Conservation (phyloP, 2,113 vertebrate species). For the Lipotes vexillifer region DNA sequence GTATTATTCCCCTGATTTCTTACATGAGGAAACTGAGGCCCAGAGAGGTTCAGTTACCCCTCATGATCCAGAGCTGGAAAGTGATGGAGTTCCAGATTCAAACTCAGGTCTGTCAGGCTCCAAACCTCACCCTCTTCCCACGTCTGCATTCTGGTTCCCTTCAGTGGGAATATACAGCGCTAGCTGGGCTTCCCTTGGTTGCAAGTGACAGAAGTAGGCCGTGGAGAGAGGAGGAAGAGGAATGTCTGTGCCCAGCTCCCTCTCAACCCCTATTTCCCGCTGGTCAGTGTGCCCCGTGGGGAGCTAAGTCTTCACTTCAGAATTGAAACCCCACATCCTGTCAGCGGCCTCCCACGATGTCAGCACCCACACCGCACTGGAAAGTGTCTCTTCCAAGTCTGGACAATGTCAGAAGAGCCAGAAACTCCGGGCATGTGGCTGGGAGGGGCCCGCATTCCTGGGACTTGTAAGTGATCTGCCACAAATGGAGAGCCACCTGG, state of each 20-base stretch:
- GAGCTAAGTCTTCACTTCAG: not conserved
- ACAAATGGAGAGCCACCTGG: not conserved
- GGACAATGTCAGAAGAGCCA: not conserved
- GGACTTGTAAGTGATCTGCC: not conserved
- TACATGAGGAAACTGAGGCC: not conserved
- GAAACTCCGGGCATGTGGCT: not conserved
- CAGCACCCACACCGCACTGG: not conserved
- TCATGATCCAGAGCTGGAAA: not conserved
- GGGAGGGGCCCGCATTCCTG: not conserved
- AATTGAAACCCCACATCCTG: not conserved
- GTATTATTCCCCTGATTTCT: not conserved
- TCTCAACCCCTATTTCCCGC: not conserved
- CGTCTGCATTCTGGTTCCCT: not conserved
- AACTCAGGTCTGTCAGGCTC: not conserved
- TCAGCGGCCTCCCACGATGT: not conserved
- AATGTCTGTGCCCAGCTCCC: not conserved
- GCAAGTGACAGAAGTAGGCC: not conserved
- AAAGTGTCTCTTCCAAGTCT: not conserved
- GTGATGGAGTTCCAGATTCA: not conserved
- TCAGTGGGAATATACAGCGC: not conserved
- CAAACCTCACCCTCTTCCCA: not conserved
- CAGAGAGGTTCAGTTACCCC: not conserved
- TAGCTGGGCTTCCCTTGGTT: not conserved
- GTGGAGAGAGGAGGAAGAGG: not conserved
- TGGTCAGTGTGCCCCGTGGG: not conserved